Evolutionary conservation across 2,113 vertebrate genomes (phyloP), one percentile per base, ranked within the genome.

Genomic region (Chaetodon auriga): DNA sequence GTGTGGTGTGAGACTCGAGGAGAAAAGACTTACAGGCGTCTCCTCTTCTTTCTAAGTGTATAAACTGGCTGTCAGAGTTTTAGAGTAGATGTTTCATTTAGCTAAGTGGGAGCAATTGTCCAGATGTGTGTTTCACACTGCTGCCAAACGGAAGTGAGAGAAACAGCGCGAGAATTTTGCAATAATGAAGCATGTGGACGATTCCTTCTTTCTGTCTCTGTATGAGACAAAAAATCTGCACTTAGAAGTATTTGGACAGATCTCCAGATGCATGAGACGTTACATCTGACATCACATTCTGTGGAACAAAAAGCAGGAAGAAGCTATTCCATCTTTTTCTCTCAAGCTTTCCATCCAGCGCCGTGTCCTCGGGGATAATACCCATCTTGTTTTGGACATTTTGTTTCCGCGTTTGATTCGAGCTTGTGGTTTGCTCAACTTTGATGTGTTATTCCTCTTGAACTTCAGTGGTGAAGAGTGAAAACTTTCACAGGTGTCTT

Each of bases 381-480:
- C 60, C 46, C 21, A 54, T 79, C 70, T 66, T 71, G 25, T 76
- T 72, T 71, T 45, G 60, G 60, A 82, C 65, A 46, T 63, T 58
- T 68, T 61, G 46, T 74, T 69, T 36, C 61, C 25, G 30, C 16
- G 13, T 55, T 84, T 75, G 45, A 84, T 79, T 72, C 16, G 49
- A 66, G 53, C 80, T 15, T 1, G 65, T 30, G 43, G 23, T 62
- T 72, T 73, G 41, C 54, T 49, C 14, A 23, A 46, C 65, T 72
- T 68, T 58, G 74, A 76, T 76, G 51, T 74, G 45, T 48, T 83
- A 76, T 51, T 87, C 49, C 36, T 36, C 9, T 16, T 86, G 68
- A 82, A 77, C 36, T 48, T 86, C 38, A 79, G 19, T 7, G 13
- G 23, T 5, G n/a, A 68, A 62, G 60, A 45, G 36, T 38, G 35